phyloP scores from a whole-genome alignment of 2,888 invertebrate species.

The Drosophila gaucha region DNA sequence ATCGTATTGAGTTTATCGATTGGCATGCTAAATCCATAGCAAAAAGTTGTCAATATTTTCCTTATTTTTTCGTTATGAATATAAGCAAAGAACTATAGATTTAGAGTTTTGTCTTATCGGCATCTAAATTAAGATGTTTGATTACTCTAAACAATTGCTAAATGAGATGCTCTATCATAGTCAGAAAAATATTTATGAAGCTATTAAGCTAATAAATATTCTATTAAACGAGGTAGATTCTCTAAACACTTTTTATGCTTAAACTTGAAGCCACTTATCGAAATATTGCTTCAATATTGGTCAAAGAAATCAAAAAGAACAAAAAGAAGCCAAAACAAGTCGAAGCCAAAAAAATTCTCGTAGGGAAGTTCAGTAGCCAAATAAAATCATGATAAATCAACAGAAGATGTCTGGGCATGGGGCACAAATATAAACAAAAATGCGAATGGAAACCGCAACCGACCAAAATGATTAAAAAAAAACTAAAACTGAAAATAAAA shows the following conservation, averaged over 20 bases:
- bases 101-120: too few relatives aligned
- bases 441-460: constrained; percentile 64
- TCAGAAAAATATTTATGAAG: too few relatives aligned
- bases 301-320: constrained; percentile 61
- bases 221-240: not conserved
- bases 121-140: too few relatives aligned
- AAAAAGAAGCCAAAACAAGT: constrained; percentile 44
- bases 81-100: too few relatives aligned
- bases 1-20: not conserved
- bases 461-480: constrained; percentile 67
- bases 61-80: too few relatives aligned
- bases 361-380: constrained; percentile 64
- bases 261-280: constrained; percentile 19
- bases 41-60: not conserved
- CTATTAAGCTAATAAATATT: too few relatives aligned
- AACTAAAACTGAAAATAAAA: constrained; percentile 9
- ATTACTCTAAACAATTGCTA: too few relatives aligned
- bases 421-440: constrained; percentile 68
- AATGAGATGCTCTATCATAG: too few relatives aligned
- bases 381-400: constrained; percentile 80
- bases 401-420: constrained; percentile 41
- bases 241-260: not conserved
- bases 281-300: constrained; percentile 46
- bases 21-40: not conserved
- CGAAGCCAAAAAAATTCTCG: constrained; percentile 13